These are phyloP conservation scores for Lochmaea capreae DNA, from an alignment of 2,888 invertebrate genomes.

Conservation along the genomic window DNA sequence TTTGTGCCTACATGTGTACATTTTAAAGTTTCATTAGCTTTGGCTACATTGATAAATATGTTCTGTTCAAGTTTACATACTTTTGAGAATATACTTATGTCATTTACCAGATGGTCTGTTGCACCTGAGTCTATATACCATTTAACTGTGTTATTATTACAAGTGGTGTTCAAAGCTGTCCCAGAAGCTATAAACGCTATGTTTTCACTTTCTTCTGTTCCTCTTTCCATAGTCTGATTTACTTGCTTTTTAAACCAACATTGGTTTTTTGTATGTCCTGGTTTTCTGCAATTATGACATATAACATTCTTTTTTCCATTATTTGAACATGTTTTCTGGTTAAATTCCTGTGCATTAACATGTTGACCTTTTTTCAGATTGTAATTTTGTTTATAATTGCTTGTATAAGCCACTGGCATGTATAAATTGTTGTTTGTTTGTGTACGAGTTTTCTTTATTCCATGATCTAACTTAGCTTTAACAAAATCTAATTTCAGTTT, in stretches of 20 bases:
- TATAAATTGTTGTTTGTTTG: constrained; percentile 5
- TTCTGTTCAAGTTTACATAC: constrained; percentile 10
- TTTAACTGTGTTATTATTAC: background rate
- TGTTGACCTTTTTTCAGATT: background rate
- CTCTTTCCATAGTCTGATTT: constrained; percentile 4
- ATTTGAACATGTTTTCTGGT: background rate
- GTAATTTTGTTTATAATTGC: constrained; percentile 9
- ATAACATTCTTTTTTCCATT: background rate
- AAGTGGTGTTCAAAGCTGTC: background rate
- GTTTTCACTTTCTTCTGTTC: background rate
- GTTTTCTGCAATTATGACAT: constrained; percentile 4
- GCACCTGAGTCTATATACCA: background rate
- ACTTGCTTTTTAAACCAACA: background rate
- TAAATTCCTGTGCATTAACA: background rate
- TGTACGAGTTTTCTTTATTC: constrained; percentile 32
- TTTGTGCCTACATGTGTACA: constrained; percentile 4
- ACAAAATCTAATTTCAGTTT: constrained; percentile 41
- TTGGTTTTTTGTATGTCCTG: background rate
- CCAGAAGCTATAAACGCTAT: constrained; percentile 1
- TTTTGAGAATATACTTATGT: constrained; percentile 7
- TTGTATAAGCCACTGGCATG: constrained; percentile 8
- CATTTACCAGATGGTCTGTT: background rate
- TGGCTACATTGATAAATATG: constrained; percentile 8
- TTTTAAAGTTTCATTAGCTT: constrained; percentile 9
- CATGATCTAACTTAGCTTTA: constrained; percentile 43